phyloP scores from a whole-genome alignment of 37 sponge, comb jelly and placozoan species.

The Geodia barretti region DNA sequence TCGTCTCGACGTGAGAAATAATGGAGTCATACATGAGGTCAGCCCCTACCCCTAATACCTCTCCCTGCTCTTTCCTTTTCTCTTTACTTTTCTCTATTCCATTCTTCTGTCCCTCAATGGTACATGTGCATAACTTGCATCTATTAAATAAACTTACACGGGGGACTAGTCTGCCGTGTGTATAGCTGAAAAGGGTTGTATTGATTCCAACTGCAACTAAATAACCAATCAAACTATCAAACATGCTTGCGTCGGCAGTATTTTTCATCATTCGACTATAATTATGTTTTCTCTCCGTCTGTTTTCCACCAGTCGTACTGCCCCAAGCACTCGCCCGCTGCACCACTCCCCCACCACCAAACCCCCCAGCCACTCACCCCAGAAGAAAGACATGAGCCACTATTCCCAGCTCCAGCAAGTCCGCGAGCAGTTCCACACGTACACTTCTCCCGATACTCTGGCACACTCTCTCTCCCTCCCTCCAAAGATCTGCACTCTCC shows the following conservation, averaged over 20 bases:
- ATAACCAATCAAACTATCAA: too few species aligned
- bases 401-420: constrained; percentile 58
- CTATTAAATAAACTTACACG: neutral
- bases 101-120: too few species aligned
- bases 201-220: too few species aligned
- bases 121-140: too few species aligned
- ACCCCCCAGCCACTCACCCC: constrained; percentile 4
- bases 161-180: too few species aligned
- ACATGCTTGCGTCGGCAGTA: too few species aligned
- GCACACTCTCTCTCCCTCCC: constrained; percentile 30
- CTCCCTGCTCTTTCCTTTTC: neutral
- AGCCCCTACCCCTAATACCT: neutral
- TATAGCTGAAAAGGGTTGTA: too few species aligned
- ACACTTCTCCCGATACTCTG: constrained; percentile 58
- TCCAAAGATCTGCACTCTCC: constrained; percentile 39
- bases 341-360: constrained; percentile 1
- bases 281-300: too few species aligned
- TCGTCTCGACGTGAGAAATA: constrained; percentile 30
- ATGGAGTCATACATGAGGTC: constrained; percentile 74
- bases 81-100: too few species aligned
- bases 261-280: too few species aligned
- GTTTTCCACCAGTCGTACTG: constrained; percentile 66
- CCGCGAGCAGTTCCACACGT: constrained; percentile 74
- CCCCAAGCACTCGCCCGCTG: constrained; percentile 58
- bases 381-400: constrained; percentile 25